Evolutionary conservation across 92 coral and sea anemone genomes (phyloP), one percentile per base, ranked within the genome.

Genomic region (Heteractis magnifica): DNA sequence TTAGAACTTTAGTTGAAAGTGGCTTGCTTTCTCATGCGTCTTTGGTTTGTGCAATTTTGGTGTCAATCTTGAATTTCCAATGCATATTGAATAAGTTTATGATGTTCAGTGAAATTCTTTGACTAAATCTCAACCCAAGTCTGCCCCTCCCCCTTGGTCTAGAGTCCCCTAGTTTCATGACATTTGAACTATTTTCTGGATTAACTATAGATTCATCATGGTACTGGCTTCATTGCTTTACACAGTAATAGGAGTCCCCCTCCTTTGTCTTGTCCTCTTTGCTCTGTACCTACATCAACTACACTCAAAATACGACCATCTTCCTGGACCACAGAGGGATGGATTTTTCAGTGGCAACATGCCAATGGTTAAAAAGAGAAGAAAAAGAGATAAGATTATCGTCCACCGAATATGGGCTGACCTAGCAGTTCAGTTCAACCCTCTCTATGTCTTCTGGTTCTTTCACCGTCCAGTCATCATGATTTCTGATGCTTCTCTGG

Each of bases 381-480:
- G 98, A 56, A 68, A 51, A 49, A 83, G 83, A 49, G 86, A 81
- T 5, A 87, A 88, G 19, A 79, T 90, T 51, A 92, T 89, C 49
- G 87, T 94, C 49, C 98, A 94, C 85, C 98, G 89, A 76, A 92
- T 91, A 49, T 89, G 95, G 90, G 88, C 95, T 19, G 94, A 94
- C 52, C 82, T 93, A 51, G 93, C 91, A 13, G 82, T 89, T 19
- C 87, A 90, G 41, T 79, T 90, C 81, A 88, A 83, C 64, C 98
- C 98, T 9, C 74, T 94, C n/a, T 94, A 79, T 51, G 94, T 94
- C 6, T 92, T 94, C 86, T 94, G 98, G 98, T 94, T 94, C 76
- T 87, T 78, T 62, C 91, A 92, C 71, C 89, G 93, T n/a, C 98
- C 98, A 16, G 85, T 90, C 8, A 91, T 90, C 6, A 88, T 94